These are phyloP conservation scores for Polydrusus cervinus DNA, from an alignment of 2,888 invertebrate species.

Conservation along the genomic window DNA sequence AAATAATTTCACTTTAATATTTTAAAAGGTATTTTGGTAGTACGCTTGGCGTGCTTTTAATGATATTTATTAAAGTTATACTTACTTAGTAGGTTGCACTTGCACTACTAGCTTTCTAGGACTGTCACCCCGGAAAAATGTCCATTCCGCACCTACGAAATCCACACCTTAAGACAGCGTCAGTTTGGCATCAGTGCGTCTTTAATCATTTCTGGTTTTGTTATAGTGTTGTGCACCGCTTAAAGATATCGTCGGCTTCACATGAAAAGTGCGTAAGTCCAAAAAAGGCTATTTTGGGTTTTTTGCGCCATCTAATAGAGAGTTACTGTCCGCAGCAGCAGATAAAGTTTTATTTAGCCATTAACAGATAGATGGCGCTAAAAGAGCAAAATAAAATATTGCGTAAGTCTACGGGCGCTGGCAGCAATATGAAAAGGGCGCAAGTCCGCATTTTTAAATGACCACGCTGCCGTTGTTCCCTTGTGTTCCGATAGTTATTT, in stretches of 20 bases:
- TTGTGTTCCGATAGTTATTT: slow-evolving; percentile 8
- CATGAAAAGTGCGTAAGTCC: slow-evolving; percentile 61
- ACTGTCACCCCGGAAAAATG: too few relatives aligned
- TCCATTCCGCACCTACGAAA: too few relatives aligned
- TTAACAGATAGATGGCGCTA: slow-evolving; percentile 8
- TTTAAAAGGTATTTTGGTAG: too few relatives aligned
- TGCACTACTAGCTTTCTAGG: too few relatives aligned
- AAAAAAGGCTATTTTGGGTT: slow-evolving; percentile 6
- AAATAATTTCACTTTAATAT: too few relatives aligned
- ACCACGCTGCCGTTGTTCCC: slow-evolving; percentile 1
- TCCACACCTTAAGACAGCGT: too few relatives aligned
- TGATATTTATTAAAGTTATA: too few relatives aligned
- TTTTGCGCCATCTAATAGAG: slow-evolving; percentile 10
- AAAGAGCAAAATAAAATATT: neutral
- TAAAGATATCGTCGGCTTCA: slow-evolving; percentile 58
- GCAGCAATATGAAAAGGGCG: slow-evolving; percentile 17
- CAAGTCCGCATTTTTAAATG: slow-evolving; percentile 15
- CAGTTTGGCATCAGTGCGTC: too few relatives aligned
- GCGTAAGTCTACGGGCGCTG: slow-evolving; percentile 10
- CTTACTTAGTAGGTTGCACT: too few relatives aligned
- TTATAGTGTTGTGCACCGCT: too few relatives aligned
- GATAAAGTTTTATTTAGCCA: slow-evolving; percentile 10
- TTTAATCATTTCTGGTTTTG: too few relatives aligned
- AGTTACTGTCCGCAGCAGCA: neutral
- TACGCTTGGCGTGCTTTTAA: too few relatives aligned